Base-by-base conservation (phyloP, 2,888 invertebrate genomes). In the Dastarcus helophoroides region DNA sequence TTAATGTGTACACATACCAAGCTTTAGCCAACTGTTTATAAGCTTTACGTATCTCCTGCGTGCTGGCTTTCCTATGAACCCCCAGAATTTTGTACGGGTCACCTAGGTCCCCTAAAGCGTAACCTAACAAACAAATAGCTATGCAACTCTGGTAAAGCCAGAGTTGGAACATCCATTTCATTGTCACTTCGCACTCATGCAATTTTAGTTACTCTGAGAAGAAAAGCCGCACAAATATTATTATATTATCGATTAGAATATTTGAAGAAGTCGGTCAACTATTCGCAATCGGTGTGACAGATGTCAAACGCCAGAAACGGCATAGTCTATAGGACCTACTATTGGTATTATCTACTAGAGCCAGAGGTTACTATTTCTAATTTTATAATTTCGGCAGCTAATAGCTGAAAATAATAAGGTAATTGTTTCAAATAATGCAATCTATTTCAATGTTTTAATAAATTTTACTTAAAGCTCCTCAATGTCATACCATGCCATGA, bases 11-110 rank as follows among this genome's bases (percentile, higher is more conserved):
- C 16, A 54, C 62, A 64, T 60, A 86, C 89, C 90, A 91, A 73
- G 89, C 84, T 62, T 85, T 90, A 10, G 83, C 93, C 41, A 90
- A 67, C 56, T 81, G 77, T 55, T 83, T 88, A 56, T 93, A 94
- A 3, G 90, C 84, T 58, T 79, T 82, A 42, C 89, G 74, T 44
- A 94, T 88, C 49, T 93, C 90, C 41, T 76, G 74, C 24, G 74
- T 56, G n/a, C 76, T 70, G 6, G 91, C 82, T 48, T 74, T 71
- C 45, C 73, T 73, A 44, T 72, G 69, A 25, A 93, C 68, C 4
- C 86, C 88, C 36, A 93, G 68, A 51, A 83, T 79, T 60, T 79
- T 71, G 60, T 90, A 90, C 4, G 90, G 90, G 67, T 90, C 80
- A 61, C 73, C 51, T 46, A 54, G 47, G 39, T 50, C 50, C 26